phyloP scores from a whole-genome alignment of 2,113 vertebrate genomes.

The Calyptommatus sinebrachiatus region DNA sequence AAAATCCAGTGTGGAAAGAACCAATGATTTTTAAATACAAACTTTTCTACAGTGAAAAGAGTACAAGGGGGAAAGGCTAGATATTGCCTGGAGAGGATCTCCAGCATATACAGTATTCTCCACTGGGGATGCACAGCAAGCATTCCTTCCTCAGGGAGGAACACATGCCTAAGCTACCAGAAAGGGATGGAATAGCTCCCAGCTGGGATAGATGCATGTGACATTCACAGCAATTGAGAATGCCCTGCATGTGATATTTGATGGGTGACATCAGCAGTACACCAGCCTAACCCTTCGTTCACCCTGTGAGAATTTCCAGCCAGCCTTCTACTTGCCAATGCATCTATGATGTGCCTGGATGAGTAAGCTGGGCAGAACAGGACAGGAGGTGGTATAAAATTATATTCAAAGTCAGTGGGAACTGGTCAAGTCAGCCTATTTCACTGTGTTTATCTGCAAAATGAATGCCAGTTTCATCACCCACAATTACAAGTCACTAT shows the following conservation, averaged over 20 bases:
- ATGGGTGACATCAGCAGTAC: constrained; percentile 48
- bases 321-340: constrained; percentile 29
- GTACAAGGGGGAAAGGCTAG: not conserved
- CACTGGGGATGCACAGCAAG: constrained; percentile 22
- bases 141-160: constrained; percentile 42
- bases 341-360: not conserved
- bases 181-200: constrained; percentile 44
- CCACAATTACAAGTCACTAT: not conserved
- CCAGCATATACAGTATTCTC: not conserved
- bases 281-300: constrained; percentile 25
- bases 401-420: not conserved
- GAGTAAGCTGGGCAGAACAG: not conserved
- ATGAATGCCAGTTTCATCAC: not conserved
- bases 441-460: not conserved
- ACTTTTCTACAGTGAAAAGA: not conserved
- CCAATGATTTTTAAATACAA: not conserved
- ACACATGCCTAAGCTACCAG: constrained; percentile 33
- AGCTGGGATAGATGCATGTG: constrained; percentile 38
- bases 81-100: constrained; percentile 12
- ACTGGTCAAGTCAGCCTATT: not conserved
- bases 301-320: not conserved
- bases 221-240: constrained; percentile 54
- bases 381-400: not conserved
- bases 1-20: too few relatives aligned
- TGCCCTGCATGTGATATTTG: constrained; percentile 42